Evolutionary conservation across 53 echinoderm and acorn worm species (phyloP).

Genomic region (Paracentrotus lividus): DNA sequence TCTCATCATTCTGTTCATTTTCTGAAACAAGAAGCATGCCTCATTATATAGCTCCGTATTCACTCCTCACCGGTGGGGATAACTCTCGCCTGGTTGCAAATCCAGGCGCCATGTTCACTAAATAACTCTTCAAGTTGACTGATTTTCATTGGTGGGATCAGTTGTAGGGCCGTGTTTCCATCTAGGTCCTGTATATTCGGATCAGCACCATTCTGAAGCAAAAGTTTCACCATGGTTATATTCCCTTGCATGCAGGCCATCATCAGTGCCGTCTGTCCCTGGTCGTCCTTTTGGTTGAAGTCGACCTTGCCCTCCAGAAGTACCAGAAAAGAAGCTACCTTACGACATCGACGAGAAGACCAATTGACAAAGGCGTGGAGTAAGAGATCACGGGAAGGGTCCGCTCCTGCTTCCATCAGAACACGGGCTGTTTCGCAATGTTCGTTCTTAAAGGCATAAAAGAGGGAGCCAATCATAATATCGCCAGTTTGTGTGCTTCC

Average conservation of each 20-base stretch:
- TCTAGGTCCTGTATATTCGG: slow-evolving; percentile 33
- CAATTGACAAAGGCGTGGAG: slow-evolving; percentile 49
- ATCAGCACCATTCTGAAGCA: slow-evolving; percentile 55
- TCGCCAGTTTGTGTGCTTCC: background rate
- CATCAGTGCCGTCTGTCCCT: slow-evolving; percentile 54
- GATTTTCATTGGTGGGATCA: background rate
- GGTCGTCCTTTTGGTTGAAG: slow-evolving; percentile 32
- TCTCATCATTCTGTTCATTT: no score
- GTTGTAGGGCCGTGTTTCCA: slow-evolving; percentile 17
- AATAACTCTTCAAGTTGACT: background rate
- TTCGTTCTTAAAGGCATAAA: slow-evolving; percentile 56
- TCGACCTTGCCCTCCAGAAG: slow-evolving; percentile 2
- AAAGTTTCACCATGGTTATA: background rate
- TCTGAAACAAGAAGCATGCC: no score
- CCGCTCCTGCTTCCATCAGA: slow-evolving; percentile 14
- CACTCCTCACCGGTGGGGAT: background rate
- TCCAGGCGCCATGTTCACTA: background rate
- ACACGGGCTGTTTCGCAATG: slow-evolving; percentile 27
- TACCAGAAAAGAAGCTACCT: background rate
- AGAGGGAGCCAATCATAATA: slow-evolving; percentile 4
- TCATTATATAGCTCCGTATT: no score
- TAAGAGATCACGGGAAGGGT: slow-evolving; percentile 1
- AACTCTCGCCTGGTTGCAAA: background rate
- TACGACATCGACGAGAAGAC: background rate
- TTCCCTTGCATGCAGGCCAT: slow-evolving; percentile 46